These are phyloP conservation scores for Nasonia longicornis DNA, from an alignment of 1,140 invertebrate genomes.

Conservation along the genomic window DNA sequence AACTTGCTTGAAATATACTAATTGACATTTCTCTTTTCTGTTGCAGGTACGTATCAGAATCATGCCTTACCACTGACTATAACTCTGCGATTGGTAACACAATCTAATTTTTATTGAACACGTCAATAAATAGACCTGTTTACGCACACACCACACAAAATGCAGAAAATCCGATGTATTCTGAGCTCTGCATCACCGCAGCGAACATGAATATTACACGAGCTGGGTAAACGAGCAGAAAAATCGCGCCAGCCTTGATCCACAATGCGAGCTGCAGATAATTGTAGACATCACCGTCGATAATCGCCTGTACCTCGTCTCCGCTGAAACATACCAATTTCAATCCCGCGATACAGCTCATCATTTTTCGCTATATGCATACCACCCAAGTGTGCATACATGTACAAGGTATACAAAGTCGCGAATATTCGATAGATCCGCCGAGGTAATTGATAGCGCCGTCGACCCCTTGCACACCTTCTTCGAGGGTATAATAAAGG, in stretches of 20 bases:
- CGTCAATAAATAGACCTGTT: not conserved
- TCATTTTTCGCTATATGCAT: not conserved
- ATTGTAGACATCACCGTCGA: not conserved
- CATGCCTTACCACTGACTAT: too few relatives aligned
- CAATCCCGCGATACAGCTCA: not conserved
- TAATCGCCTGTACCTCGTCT: not conserved
- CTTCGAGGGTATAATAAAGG: not conserved
- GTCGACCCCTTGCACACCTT: not conserved
- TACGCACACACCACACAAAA: not conserved
- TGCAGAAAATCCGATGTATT: not conserved
- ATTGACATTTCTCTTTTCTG: not conserved
- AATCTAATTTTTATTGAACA: not conserved
- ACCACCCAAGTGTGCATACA: not conserved
- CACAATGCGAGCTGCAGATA: too few relatives aligned
- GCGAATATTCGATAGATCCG: not conserved
- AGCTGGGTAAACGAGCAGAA: too few relatives aligned
- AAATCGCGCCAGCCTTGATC: too few relatives aligned
- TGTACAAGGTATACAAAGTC: not conserved
- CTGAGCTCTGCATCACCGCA: too few relatives aligned
- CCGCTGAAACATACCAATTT: not conserved
- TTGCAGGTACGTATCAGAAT: constrained; percentile 39
- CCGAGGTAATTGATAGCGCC: constrained; percentile 26
- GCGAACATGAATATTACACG: too few relatives aligned
- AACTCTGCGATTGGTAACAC: not conserved
- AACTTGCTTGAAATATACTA: not conserved